Conservation (phyloP, 2,888 invertebrate species). For the Scaptomyza parva region DNA sequence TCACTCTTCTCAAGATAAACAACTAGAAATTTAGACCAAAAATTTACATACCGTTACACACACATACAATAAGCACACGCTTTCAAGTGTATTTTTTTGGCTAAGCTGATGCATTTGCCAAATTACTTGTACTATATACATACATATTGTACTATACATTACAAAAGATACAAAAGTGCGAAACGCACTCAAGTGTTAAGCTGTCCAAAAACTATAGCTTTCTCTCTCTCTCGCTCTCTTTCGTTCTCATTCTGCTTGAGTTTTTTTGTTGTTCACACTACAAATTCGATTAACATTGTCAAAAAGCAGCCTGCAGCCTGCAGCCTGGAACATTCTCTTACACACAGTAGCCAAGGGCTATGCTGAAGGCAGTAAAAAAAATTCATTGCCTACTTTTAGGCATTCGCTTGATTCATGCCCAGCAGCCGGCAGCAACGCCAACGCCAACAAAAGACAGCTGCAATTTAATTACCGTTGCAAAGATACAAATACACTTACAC, state of each 20-base stretch:
- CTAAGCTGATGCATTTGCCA: conserved; percentile 34
- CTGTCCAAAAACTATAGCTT: conserved; percentile 26
- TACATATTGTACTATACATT: conserved; percentile 27
- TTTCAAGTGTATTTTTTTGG: conserved; percentile 12
- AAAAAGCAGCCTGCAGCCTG: conserved; percentile 32
- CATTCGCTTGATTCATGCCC: conserved; percentile 40
- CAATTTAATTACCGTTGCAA: conserved; percentile 74
- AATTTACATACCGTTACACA: conserved; percentile 18
- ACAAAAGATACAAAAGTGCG: conserved; percentile 30
- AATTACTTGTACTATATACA: conserved; percentile 3
- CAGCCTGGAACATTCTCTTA: conserved; percentile 16
- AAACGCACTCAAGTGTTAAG: conserved; percentile 40
- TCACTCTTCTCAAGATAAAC: conserved; percentile 45
- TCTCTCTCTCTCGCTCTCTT: not conserved
- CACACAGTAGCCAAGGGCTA: conserved; percentile 9
- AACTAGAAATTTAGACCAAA: conserved; percentile 24
- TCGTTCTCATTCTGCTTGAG: no score
- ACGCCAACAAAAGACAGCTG: conserved; percentile 58
- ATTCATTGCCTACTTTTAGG: conserved; percentile 52
- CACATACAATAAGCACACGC: conserved; percentile 5
- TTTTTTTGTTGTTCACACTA: conserved; percentile 1
- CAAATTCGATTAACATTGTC: conserved; percentile 54
- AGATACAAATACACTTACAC: conserved; percentile 36
- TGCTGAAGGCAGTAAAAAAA: conserved; percentile 33
- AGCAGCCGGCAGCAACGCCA: conserved; percentile 45